Base-by-base conservation (phyloP, 92 coral and sea anemone genomes). In the Pocillopora meandrina region DNA sequence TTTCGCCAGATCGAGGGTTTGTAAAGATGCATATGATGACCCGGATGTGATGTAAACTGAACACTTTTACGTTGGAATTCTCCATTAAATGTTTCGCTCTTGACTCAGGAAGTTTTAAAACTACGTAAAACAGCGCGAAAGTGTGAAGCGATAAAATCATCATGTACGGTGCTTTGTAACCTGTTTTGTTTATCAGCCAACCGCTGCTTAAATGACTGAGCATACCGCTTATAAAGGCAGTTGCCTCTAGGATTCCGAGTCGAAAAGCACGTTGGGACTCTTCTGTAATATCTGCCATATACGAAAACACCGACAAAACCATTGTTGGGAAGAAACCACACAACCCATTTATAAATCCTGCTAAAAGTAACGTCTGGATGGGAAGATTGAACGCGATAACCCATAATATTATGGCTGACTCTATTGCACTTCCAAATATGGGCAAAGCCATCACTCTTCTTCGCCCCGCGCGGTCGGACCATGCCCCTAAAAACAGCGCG, bases 231-330 rank as follows among this genome's bases (percentile, higher is more conserved):
- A 96, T 90, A 71, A 96, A 96, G 2, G 98, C 99, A 0, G 93
- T 86, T 1, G 99, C 99, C 73, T 96, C 99, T 7, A 96, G 85
- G 59, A 96, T 64, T 33, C 98, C 99, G 18, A 96, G 88, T 34
- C 99, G 98, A 90, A 94, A 96, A 11, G 99, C 98, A 79, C 99
- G 99, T 91, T 96, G 90, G 82, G 96, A 92, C 76, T 91, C 93
- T 49, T 87, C 93, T 1, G 99, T 96, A 16, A 96, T 91, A 49
- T 96, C 99, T 16, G 99, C 99, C 47, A 96, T 89, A 83, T 96
- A 96, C 16, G 99, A 96, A 68, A 96, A 96, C 56, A 96, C 96
- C 2, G 95, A 92, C 9, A 96, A 84, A 31, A 94, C 94, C 89
- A 96, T 90, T 1, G 99, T 96, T 10, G 99, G 98, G 72, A 96